Evolutionary conservation across 2,888 invertebrate species (phyloP), one percentile per base, ranked within the genome.

Genomic region (Drosophila kanekoi): DNA sequence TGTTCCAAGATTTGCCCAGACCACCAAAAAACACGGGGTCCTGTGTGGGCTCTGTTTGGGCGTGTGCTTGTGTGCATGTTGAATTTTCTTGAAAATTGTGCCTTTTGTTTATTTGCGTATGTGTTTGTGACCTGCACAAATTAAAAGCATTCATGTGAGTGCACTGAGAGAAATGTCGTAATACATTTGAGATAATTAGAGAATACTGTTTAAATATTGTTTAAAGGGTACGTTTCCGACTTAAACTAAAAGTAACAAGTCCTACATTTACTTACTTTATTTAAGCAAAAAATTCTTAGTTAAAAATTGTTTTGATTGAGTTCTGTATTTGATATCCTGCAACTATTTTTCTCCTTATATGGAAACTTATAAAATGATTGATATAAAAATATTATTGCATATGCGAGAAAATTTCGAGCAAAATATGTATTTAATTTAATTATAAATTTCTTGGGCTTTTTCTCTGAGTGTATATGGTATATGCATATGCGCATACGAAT

Each of bases 61-160:
- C 54, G 51, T 38, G 28, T 38, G 28, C 49, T 43, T 59, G 49
- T 62, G 43, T 52, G 53, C 69, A 35, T 61, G 68, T 53, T 63
- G 57, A 77, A 82, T 72, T 89, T 85, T 86, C 89, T 86, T 86
- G 80, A 85, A 89, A 86, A 86, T 89, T 74, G 56, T 74, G 43
- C 64, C 59, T 59, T 63, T 63, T 76, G 57, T 73, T 70, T 69
- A 58, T 37, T 33, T 70, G 70, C 72, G 47, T 60, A 45, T 54
- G 37, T 57, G 47, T 62, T 49, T 67, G 72, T 74, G 77, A 60
- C 48, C 75, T 78, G 79, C 63, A 70, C 89, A 88, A 82, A 82
- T 82, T 82, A 82, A 82, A 82, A 82, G 82, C 89, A 82, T 88
- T 88, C 73, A 86, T 86, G 54, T 75, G 63, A 73, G 53, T 63